Conservation (phyloP, 2,797 vertebrate species). For the Rhynchonycteris naso region DNA sequence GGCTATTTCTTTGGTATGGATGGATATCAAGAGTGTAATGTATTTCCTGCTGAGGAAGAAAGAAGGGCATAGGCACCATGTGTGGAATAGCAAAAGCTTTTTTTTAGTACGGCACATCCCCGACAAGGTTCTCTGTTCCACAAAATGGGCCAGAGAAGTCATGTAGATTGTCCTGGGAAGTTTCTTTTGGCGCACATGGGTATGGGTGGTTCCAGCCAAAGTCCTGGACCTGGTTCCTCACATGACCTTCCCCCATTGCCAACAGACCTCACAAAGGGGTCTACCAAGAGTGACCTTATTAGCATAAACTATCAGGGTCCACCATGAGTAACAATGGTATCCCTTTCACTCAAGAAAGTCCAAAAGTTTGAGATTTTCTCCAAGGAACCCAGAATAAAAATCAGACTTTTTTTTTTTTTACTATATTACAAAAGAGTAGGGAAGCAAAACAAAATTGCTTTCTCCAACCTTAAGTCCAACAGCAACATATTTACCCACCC, state of each 20-base stretch:
- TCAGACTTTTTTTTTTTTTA: not conserved
- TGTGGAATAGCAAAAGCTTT: too few species aligned
- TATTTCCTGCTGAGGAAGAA: too few species aligned
- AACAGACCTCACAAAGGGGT: not conserved
- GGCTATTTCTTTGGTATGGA: not conserved
- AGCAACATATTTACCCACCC: not conserved
- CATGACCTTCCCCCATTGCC: too few species aligned
- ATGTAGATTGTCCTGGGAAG: too few species aligned
- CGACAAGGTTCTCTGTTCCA: too few species aligned
- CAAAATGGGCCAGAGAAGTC: too few species aligned
- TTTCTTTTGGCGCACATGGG: too few species aligned
- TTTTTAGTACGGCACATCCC: too few species aligned
- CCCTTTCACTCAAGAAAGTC: not conserved
- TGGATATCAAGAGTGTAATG: not conserved
- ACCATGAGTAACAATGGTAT: not conserved
- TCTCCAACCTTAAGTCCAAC: not conserved
- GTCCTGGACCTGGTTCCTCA: too few species aligned
- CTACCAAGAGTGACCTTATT: not conserved
- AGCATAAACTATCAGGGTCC: not conserved
- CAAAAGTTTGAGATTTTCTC: not conserved
- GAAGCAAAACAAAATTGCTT: not conserved
- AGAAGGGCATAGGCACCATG: too few species aligned
- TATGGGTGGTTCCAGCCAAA: too few species aligned
- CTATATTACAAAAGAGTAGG: not conserved
- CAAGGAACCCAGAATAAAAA: not conserved